Evolutionary conservation across 2,888 invertebrate genomes (phyloP).

Genomic region (Aquatica leii): DNA sequence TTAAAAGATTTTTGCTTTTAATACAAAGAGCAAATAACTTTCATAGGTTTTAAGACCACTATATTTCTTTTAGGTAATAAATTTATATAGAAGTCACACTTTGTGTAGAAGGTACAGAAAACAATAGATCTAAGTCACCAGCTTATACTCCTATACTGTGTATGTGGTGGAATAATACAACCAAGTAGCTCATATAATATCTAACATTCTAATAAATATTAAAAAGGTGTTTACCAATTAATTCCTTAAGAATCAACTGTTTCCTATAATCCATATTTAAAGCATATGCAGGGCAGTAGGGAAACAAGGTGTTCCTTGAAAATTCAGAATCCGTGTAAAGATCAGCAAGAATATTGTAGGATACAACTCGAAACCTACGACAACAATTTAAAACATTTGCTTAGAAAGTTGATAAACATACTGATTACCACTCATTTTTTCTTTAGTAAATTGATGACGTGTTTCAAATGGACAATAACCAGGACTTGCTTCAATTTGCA

Average conservation of each 20-base stretch:
- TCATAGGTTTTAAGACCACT: too few relatives aligned
- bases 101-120: too few relatives aligned
- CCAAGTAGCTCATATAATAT: too few relatives aligned
- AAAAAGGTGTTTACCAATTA: slow-evolving; percentile 52
- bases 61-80: too few relatives aligned
- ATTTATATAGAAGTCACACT: too few relatives aligned
- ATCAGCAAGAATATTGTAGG: slow-evolving; percentile 93
- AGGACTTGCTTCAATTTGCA: slow-evolving; percentile 75
- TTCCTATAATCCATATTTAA: slow-evolving; percentile 87
- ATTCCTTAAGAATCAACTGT: slow-evolving; percentile 83
- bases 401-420: slow-evolving; percentile 53
- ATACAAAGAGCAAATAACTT: too few relatives aligned
- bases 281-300: slow-evolving; percentile 85
- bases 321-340: slow-evolving; percentile 87
- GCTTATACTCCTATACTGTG: too few relatives aligned
- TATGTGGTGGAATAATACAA: too few relatives aligned
- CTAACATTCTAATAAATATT: background rate
- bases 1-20: too few relatives aligned
- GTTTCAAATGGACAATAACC: slow-evolving; percentile 82
- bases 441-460: slow-evolving; percentile 75
- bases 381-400: slow-evolving; percentile 28
- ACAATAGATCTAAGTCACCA: too few relatives aligned
- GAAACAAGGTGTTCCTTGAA: slow-evolving; percentile 76
- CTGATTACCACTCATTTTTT: slow-evolving; percentile 66
- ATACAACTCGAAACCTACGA: slow-evolving; percentile 79